Conservation (phyloP, 2,113 vertebrate species). For the Halcyon malimbica region DNA sequence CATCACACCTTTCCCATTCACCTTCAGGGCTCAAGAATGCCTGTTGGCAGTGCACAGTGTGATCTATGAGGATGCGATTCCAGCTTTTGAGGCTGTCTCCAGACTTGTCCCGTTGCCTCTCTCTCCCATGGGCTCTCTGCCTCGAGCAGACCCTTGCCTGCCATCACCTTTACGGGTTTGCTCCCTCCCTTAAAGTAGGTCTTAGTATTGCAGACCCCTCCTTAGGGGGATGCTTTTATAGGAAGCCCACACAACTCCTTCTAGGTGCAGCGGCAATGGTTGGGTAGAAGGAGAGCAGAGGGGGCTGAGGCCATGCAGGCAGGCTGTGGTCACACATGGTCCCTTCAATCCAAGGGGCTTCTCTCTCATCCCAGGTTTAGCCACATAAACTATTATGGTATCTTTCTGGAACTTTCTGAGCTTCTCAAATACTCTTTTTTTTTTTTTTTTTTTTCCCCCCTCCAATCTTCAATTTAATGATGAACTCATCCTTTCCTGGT, state of each 20-base stretch:
- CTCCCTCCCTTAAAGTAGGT: background rate
- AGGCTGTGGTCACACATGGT: fast-evolving
- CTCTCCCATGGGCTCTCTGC: background rate
- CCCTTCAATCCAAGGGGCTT: background rate
- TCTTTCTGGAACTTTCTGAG: background rate
- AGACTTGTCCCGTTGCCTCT: background rate
- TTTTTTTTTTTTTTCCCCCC: background rate
- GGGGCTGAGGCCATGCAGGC: background rate
- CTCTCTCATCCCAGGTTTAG: background rate
- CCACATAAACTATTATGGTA: background rate
- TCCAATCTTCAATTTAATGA: background rate
- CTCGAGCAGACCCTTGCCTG: background rate
- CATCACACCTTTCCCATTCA: background rate
- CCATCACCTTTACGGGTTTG: fast-evolving
- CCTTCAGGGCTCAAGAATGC: background rate
- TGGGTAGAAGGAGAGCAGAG: background rate
- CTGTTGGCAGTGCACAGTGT: background rate
- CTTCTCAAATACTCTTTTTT: background rate
- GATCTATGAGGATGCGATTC: background rate
- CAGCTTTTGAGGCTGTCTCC: background rate
- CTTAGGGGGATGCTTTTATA: fast-evolving
- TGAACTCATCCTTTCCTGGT: background rate
- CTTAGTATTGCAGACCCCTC: background rate
- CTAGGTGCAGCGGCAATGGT: background rate
- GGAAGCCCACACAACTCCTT: fast-evolving